Base-by-base conservation (phyloP, 2,113 vertebrate species). In the Cyprinodon brontotheroides region DNA sequence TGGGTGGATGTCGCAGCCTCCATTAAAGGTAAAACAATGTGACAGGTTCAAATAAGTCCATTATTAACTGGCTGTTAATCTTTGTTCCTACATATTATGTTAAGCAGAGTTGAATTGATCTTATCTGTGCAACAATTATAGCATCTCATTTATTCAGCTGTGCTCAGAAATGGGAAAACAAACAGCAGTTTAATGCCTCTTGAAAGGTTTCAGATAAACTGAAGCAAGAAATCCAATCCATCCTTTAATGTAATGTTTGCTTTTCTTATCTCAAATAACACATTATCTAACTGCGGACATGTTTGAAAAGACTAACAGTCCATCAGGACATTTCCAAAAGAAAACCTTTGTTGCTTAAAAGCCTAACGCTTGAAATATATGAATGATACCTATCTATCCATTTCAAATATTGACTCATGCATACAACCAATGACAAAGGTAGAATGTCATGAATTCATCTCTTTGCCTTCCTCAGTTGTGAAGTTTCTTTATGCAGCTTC, bases 21-120 rank as follows among this genome's bases (percentile, higher is more conserved):
- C 79, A 90, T 97, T 67, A 86, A 92, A 96, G 96, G 97, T 98
- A 95, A 72, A 65, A 75, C 40, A 40, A 45, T 60, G 40, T 47
- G 47, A 39, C 15, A 9, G 29, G 22, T 38, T 47, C 53, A 29
- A 17, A 68, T 50, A 57, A 53, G 15, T 40, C 41, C 12, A 36
- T 66, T 6, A 17, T 53, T 10, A 39, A 73, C 22, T 41, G 17
- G 11, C 29, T 66, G 15, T 59, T 48, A 43, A 13, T 79, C 22
- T 36, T 48, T 29, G 12, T 61, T 38, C 45, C 53, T 69, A 20
- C n/a, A 41, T 38, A 50, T 50, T 13, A 40, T 12, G 4, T 61
- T 65, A 20, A 4, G 8, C 12, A 62, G 22, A 17, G 13, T 17
- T 41, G 38, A 40, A 41, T 29, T 3, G 8, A 37, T 72, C 15